Evolutionary conservation across 2,797 vertebrate genomes (phyloP).

Genomic region (Muscicapa striata): DNA sequence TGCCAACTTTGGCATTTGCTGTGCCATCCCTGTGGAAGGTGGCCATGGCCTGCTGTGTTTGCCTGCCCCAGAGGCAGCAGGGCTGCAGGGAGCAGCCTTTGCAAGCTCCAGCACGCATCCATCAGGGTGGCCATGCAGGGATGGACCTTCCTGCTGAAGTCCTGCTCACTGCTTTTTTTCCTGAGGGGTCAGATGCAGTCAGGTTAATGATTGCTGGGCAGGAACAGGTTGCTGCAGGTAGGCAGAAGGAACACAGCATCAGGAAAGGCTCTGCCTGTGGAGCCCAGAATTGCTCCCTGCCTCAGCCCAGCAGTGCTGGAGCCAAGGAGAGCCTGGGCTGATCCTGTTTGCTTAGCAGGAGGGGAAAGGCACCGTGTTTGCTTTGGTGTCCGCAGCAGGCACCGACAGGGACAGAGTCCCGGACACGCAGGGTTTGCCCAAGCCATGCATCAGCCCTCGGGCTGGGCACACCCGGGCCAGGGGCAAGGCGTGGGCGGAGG

Average conservation of each 20-base stretch:
- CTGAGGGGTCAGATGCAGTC: neutral
- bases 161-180: neutral
- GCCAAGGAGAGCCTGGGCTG: neutral
- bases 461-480: neutral
- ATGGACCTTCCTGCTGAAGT: neutral
- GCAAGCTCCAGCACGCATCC: neutral
- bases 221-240: neutral
- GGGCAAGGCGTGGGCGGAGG: fast-evolving
- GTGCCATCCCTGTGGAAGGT: neutral
- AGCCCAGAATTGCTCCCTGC: neutral
- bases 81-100: neutral
- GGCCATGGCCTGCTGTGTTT: fast-evolving
- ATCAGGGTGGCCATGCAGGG: fast-evolving
- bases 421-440: neutral
- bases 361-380: slow-evolving; percentile 52
- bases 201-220: neutral
- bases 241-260: neutral
- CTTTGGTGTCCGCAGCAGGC: slow-evolving; percentile 43
- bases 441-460: neutral
- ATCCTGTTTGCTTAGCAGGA: slow-evolving; percentile 70
- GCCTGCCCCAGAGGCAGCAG: fast-evolving
- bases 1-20: neutral
- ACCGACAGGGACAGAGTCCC: neutral
- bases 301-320: fast-evolving
- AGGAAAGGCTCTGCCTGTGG: neutral